Percentiles rank a stretch among this genome's conserved stretches.
phyloP scores from a whole-genome alignment of 1,140 invertebrate genomes.

The Muscidifurax raptorellus region DNA sequence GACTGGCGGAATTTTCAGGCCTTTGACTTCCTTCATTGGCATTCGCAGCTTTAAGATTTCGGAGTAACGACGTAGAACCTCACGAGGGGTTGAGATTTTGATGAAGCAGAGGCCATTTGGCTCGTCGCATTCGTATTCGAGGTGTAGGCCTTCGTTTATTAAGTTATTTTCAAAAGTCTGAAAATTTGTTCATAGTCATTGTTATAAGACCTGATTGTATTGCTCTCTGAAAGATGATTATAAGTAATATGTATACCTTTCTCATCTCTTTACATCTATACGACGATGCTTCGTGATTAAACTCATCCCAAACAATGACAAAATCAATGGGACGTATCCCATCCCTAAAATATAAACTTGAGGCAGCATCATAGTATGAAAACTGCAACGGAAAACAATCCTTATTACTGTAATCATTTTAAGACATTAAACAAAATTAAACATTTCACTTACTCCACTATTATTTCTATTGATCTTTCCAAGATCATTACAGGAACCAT shows the following conservation, averaged over 20 bases:
- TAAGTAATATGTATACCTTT: slow-evolving; percentile 55
- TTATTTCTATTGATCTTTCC: slow-evolving; percentile 46
- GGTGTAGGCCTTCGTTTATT: slow-evolving; percentile 80
- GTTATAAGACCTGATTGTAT: slow-evolving; percentile 28
- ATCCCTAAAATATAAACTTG: slow-evolving; percentile 80
- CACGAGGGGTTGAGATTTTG: slow-evolving; percentile 90
- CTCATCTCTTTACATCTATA: slow-evolving; percentile 58
- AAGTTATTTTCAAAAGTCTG: slow-evolving; percentile 83
- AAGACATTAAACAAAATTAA: not conserved
- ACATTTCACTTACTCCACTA: slow-evolving; percentile 2
- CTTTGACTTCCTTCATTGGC: slow-evolving; percentile 92
- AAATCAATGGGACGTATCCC: slow-evolving; percentile 84
- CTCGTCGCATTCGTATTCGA: slow-evolving; percentile 80
- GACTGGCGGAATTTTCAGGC: slow-evolving; percentile 76
- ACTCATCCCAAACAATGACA: slow-evolving; percentile 84
- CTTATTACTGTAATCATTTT: not conserved
- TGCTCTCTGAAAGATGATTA: not conserved
- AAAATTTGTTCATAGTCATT: slow-evolving; percentile 21
- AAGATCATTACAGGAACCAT: slow-evolving; percentile 59
- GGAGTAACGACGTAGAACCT: slow-evolving; percentile 91
- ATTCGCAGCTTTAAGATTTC: slow-evolving; percentile 96
- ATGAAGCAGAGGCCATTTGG: slow-evolving; percentile 81
- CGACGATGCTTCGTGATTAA: slow-evolving; percentile 63
- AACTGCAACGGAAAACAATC: slow-evolving; percentile 8
- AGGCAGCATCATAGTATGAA: slow-evolving; percentile 44